Conservation (phyloP, 2,888 invertebrate genomes). For the Lacanobia oleracea region DNA sequence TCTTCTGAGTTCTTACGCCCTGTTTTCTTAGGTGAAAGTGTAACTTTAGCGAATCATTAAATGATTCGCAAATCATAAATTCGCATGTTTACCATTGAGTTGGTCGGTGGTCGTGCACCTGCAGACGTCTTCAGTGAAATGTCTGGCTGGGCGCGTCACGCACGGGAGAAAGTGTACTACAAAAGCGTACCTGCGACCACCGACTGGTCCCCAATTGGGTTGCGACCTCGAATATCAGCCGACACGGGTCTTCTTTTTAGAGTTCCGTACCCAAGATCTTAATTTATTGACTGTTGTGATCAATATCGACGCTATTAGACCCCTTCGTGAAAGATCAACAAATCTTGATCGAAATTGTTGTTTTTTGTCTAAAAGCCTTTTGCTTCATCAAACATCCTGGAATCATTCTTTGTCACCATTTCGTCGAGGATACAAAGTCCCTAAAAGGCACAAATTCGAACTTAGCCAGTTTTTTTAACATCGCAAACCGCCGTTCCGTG, state of each 20-base stretch:
- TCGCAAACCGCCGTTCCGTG: slow-evolving; percentile 63
- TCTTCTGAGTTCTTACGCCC: slow-evolving; percentile 66
- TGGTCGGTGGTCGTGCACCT: slow-evolving; percentile 70
- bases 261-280: slow-evolving; percentile 68
- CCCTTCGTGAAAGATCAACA: neutral
- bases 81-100: slow-evolving; percentile 72
- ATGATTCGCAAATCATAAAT: slow-evolving; percentile 72
- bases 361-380: neutral
- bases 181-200: slow-evolving; percentile 84
- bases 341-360: neutral
- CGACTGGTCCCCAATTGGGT: slow-evolving; percentile 88
- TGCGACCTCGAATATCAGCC: slow-evolving; percentile 86
- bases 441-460: slow-evolving; percentile 53
- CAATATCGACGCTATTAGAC: neutral
- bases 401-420: slow-evolving; percentile 29
- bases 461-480: slow-evolving; percentile 66
- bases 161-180: slow-evolving; percentile 89
- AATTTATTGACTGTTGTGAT: slow-evolving; percentile 47
- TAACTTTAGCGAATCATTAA: slow-evolving; percentile 74
- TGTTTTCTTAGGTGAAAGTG: slow-evolving; percentile 75
- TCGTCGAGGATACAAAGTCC: slow-evolving; percentile 21
- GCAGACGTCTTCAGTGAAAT: slow-evolving; percentile 81
- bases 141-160: slow-evolving; percentile 84
- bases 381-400: slow-evolving; percentile 13
- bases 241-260: slow-evolving; percentile 79